Percentiles rank a stretch among this genome's conserved stretches.
Conservation (phyloP, 2,888 invertebrate genomes). For the Caenorhabditis angaria region DNA sequence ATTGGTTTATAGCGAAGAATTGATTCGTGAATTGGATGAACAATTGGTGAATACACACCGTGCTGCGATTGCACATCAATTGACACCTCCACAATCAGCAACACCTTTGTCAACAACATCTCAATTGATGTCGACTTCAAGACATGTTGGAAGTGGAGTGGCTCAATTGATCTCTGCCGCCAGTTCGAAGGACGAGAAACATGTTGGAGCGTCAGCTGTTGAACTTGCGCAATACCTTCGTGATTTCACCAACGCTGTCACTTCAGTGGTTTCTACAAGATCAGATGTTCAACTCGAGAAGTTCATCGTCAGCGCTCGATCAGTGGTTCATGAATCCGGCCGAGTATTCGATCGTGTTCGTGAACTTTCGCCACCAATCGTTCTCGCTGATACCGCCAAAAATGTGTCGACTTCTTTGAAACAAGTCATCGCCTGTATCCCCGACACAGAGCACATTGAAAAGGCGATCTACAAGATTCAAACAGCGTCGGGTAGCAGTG, state of each 20-base stretch:
- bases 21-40: constrained; percentile 77
- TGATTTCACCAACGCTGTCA: constrained; percentile 59
- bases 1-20: constrained; percentile 64
- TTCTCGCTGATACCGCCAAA: constrained; percentile 59
- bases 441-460: constrained; percentile 93
- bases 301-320: constrained; percentile 61
- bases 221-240: constrained; percentile 65
- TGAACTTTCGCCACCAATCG: constrained; percentile 48
- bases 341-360: constrained; percentile 66
- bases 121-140: constrained; percentile 30
- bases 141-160: constrained; percentile 79
- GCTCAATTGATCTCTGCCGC: constrained; percentile 87
- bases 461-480: constrained; percentile 80
- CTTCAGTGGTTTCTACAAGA: constrained; percentile 59
- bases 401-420: constrained; percentile 77
- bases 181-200: constrained; percentile 77
- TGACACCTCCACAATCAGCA: constrained; percentile 39
- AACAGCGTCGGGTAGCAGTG: constrained; percentile 74
- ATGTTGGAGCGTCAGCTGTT: constrained; percentile 73
- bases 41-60: constrained; percentile 85
- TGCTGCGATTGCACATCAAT: constrained; percentile 77
- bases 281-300: constrained; percentile 55
- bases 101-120: constrained; percentile 44
- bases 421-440: constrained; percentile 84
- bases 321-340: constrained; percentile 68